Percentiles rank a stretch among this genome's conserved stretches.
phyloP scores from a whole-genome alignment of 1,140 invertebrate species.

The Vanessa tameamea region DNA sequence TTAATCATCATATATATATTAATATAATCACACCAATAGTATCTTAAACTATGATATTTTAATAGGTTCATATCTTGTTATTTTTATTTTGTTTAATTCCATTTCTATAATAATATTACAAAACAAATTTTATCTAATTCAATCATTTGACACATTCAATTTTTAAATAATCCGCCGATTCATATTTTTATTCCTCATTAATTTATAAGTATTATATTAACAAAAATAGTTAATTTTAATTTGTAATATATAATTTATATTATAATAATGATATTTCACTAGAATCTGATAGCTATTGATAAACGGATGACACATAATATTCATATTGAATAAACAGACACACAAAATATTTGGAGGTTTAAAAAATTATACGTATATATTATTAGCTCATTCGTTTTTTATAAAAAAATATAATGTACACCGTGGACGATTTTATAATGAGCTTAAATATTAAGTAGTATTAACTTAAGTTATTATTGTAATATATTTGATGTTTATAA shows the following conservation, averaged over 20 bases:
- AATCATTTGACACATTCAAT: background rate
- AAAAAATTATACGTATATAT: background rate
- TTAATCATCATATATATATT: background rate
- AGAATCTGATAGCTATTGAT: background rate
- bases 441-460: background rate
- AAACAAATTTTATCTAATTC: background rate
- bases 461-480: background rate
- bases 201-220: background rate
- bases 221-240: background rate
- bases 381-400: background rate
- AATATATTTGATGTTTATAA: background rate
- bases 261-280: background rate
- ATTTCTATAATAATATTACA: too few relatives aligned
- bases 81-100: too few relatives aligned
- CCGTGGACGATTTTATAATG: conserved; percentile 9
- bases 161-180: background rate
- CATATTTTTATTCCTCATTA: background rate
- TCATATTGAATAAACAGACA: too few relatives aligned
- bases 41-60: background rate
- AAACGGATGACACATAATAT: too few relatives aligned
- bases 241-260: too few relatives aligned
- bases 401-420: background rate
- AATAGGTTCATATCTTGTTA: too few relatives aligned
- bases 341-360: too few relatives aligned
- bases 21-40: background rate